Base-by-base conservation (phyloP, 92 coral and sea anemone genomes). In the Chrysogorgia sp. region DNA sequence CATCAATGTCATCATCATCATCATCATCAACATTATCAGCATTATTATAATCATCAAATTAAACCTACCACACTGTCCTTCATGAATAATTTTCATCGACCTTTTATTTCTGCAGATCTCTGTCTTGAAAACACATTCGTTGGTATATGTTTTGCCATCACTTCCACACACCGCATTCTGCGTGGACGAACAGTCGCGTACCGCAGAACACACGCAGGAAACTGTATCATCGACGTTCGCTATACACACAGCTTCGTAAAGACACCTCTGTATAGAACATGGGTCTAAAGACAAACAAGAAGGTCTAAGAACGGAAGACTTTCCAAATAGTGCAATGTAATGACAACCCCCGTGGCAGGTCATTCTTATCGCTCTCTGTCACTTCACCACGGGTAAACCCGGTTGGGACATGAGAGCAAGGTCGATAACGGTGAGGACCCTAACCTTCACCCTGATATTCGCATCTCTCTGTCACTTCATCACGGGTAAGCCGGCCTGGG, bases 61-160 rank as follows among this genome's bases (percentile, higher is more conserved):
- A 47, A 33, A 72, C 79, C 24, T 72, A 72, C 79, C 79, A 56
- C 79, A 72, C 14, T 28, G 65, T 72, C 79, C 79, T 1, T 49
- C 65, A 21, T 72, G 49, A 59, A 56, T 48, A 52, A 72, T 37
- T 31, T 34, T 72, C 34, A 72, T 53, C 20, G 3, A 12, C 33
- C 55, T 72, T 50, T 53, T 64, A 29, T 28, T 32, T 55, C 65
- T 48, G 25, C 79, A 72, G 34, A 72, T 37, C 58, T 72, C 65
- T 15, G 79, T 65, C 33, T 53, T 72, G 7, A 72, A 26, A 52
- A 26, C 53, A 72, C 79, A 72, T 72, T 32, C 79, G 52, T 72
- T 72, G 79, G 40, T 22, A 65, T 72, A 72, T 1, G 79, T 49
- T n/a, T 52, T 56, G 15, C 79, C 79, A 72, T 72, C 79, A 34